Evolutionary conservation across 2,888 invertebrate genomes (phyloP).

Genomic region (Macrophya alboannulata): DNA sequence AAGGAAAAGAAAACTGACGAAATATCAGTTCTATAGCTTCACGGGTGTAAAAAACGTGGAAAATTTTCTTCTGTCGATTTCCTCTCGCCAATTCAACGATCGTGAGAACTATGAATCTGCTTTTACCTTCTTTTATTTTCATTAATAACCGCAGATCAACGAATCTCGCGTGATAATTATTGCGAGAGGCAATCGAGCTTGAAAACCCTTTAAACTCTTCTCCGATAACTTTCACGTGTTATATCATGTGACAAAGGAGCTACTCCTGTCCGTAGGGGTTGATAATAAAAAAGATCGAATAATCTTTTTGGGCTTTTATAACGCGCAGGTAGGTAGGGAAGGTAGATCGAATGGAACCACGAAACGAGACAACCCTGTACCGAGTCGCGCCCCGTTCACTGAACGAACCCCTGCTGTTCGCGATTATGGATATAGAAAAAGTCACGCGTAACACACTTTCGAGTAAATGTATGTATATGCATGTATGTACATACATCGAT

Average conservation of each 20-base stretch:
- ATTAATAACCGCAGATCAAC: background rate
- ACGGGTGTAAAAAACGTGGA: background rate
- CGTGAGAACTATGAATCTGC: background rate
- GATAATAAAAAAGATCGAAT: constrained; percentile 16
- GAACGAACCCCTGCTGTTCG: background rate
- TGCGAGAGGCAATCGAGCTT: background rate
- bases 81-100: background rate
- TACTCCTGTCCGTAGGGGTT: background rate
- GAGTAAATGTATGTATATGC: background rate
- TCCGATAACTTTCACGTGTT: background rate
- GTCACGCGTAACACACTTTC: constrained; percentile 49
- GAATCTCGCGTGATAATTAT: background rate
- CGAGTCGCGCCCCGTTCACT: background rate
- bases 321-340: constrained; percentile 38
- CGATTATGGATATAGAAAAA: constrained; percentile 16
- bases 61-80: background rate
- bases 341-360: background rate
- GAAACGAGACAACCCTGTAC: constrained; percentile 9
- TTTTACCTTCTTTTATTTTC: background rate
- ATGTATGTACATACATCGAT: background rate
- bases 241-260: background rate
- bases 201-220: background rate
- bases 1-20: background rate
- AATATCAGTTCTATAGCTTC: background rate
- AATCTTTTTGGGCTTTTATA: constrained; percentile 2